Base-by-base conservation (phyloP, 2,888 invertebrate species). In the Didymodactylos carnosus region DNA sequence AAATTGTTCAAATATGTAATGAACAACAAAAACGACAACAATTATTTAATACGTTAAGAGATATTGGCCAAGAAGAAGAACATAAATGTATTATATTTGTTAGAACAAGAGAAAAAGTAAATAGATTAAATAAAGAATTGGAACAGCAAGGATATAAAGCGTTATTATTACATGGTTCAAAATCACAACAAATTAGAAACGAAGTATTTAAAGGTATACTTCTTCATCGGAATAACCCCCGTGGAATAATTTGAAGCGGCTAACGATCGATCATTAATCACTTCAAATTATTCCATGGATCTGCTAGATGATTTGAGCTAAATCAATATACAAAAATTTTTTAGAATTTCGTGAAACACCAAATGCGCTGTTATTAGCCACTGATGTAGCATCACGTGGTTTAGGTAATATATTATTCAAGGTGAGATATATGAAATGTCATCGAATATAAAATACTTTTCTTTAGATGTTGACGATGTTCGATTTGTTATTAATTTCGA, bases 401-500 rank as follows among this genome's bases (percentile, higher is more conserved):
- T 16, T 70, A 40, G 70, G 41, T 70, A 70, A 25, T 27, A n/a
- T n/a, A 35, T 62, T 16, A 25, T 46, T 46, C 4, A n/a, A n/a
- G 23, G 11, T 8, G 46, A 49, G 23, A 10, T 2, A 49, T 7
- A n/a, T 19, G 3, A 19, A 16, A 19, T 49, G n/a, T 49, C n/a
- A 49, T 23, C 8, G n/a, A n/a, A n/a, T n/a, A 3, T 3, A 43
- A 43, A 3, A 43, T 43, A n/a, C 10, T 35, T 70, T 62, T 53
- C 81, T 83, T 80, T 87, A 95, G 95, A 97, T 88, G 88, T 97
- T 40, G 93, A 94, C 83, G 95, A 97, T 83, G 91, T 97, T 73
- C 94, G 94, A 84, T 94, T 90, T 85, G 95, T 97, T 46, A 92
- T 97, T 79, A 97, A 97, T 84, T 95, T 89, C 83, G 97, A 97